Conservation (phyloP, 2,888 invertebrate genomes). For the Torymus texanus region DNA sequence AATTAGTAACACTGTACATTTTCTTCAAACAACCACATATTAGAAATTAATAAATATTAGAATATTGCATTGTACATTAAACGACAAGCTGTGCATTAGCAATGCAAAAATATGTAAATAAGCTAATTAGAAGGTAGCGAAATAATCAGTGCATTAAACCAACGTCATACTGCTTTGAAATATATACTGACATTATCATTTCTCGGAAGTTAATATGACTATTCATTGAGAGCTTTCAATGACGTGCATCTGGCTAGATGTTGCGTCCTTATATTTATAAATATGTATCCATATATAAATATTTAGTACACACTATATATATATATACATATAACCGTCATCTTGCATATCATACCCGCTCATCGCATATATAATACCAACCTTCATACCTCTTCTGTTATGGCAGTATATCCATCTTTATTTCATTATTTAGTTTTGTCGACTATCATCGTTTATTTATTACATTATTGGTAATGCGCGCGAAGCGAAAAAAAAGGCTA, state of each 20-base stretch:
- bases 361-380: conserved; percentile 5
- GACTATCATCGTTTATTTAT: conserved; percentile 25
- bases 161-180: not conserved
- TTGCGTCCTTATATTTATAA: conserved; percentile 63
- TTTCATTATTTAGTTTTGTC: conserved; percentile 53
- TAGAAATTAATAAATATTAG: too few relatives aligned
- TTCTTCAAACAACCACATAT: too few relatives aligned
- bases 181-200: too few relatives aligned
- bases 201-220: not conserved
- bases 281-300: conserved; percentile 39
- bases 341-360: conserved; percentile 27
- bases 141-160: conserved; percentile 30
- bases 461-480: conserved; percentile 53
- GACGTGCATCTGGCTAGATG: conserved; percentile 68
- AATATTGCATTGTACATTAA: too few relatives aligned
- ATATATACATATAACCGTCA: conserved; percentile 17
- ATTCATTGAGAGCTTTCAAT: conserved; percentile 38
- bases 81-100: too few relatives aligned
- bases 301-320: conserved; percentile 32
- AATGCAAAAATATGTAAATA: too few relatives aligned
- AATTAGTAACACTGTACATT: too few relatives aligned
- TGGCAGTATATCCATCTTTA: conserved; percentile 40
- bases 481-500: conserved; percentile 45
- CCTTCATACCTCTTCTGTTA: conserved; percentile 9
- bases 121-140: not conserved